A percentile compares a stretch with the other conserved stretches of the same genome.
Evolutionary conservation across 2,113 vertebrate genomes (phyloP).

Genomic region (Pollachius pollachius): DNA sequence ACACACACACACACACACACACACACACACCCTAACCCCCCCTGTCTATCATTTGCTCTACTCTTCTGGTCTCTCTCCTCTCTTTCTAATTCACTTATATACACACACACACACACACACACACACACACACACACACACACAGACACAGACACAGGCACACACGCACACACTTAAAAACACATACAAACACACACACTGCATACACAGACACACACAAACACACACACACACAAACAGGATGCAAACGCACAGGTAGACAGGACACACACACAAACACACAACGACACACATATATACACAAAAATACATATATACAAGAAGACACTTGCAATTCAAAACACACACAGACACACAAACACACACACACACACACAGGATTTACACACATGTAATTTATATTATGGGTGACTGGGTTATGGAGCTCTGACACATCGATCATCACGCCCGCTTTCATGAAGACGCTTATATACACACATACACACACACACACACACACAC

Average conservation of each 20-base stretch:
- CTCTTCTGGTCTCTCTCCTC: background rate
- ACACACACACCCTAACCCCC: too few species aligned
- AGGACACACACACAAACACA: conserved; percentile 14
- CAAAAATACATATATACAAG: too few species aligned
- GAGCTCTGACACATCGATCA: conserved; percentile 36
- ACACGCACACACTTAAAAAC: background rate
- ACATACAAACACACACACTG: background rate
- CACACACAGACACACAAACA: conserved; percentile 10
- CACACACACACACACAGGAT: background rate
- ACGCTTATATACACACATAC: conserved; percentile 14
- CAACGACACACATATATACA: too few species aligned
- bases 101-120: conserved; percentile 3
- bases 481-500: conserved; percentile 4
- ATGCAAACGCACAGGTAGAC: too few species aligned
- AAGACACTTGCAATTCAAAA: conserved; percentile 6
- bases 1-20: too few species aligned
- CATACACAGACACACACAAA: background rate
- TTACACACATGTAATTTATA: conserved; percentile 26
- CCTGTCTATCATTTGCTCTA: background rate
- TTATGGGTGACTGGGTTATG: conserved; percentile 57
- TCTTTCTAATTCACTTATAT: conserved; percentile 3
- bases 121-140: conserved; percentile 11
- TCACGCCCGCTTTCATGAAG: conserved; percentile 8
- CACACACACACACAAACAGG: background rate
- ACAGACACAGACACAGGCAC: conserved; percentile 9